Base-by-base conservation (phyloP, 2,888 invertebrate genomes). In the Craniophora ligustri region DNA sequence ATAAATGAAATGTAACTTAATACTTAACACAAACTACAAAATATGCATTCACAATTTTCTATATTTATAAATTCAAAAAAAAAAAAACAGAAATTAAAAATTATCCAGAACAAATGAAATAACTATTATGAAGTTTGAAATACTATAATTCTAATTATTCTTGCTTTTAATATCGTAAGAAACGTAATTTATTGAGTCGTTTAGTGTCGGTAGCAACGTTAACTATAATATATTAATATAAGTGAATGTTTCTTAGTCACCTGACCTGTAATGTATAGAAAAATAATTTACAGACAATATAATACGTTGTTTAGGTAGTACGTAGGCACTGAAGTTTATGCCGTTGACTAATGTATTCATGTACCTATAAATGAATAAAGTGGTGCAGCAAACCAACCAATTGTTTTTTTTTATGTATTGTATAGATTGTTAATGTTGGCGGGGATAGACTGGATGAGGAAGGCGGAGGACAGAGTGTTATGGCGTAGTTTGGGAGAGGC, bases 301-400 rank as follows among this genome's bases (percentile, higher is more conserved):
- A 70, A 85, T 88, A 85, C 76, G 87, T 89, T 92, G 92, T 91
- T 92, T 91, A 92, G 90, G 91, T 92, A 92, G 92, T 91, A 84
- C 73, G 91, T 93, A 92, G 92, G 86, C 91, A 91, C 89, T 87
- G 87, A 88, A 91, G 87, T 93, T 92, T 92, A 92, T 91, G 91
- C 88, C 85, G 92, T 92, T 92, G 85, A 90, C 84, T 85, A 87
- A 85, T 88, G 85, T 91, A 91, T 89, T 89, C 87, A 85, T 91
- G 89, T 91, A 81, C 75, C 78, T 67, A 82, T 88, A 84, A 89
- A 88, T 88, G 76, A 91, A 89, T 91, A 88, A 90, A 91, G 77
- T 85, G 85, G 83, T 88, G 86, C 89, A 87, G 81, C 83, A 86
- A 86, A 76, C 64, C 58, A 51, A 32, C 2, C 14, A 3, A 13